Evolutionary conservation across 2,888 invertebrate genomes (phyloP).

Genomic region (Scaptomyza reducta): DNA sequence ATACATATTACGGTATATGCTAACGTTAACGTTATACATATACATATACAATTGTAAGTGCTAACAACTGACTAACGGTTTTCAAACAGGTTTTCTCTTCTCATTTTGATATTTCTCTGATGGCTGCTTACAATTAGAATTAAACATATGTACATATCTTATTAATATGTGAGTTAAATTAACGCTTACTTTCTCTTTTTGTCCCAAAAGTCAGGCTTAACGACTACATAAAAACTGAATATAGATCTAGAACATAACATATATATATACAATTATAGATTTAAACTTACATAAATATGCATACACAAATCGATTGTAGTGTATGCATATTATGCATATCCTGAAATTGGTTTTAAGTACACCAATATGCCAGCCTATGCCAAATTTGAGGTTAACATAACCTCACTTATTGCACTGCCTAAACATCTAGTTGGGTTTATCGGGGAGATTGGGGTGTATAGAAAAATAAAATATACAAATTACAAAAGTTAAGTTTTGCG

Average conservation of each 20-base stretch:
- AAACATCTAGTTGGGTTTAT: not conserved
- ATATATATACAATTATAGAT: slow-evolving; percentile 7
- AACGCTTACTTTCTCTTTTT: slow-evolving; percentile 53
- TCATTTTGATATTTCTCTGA: not conserved
- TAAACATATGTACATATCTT: not conserved
- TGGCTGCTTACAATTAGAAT: slow-evolving; percentile 30
- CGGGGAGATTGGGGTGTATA: not conserved
- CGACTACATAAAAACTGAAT: slow-evolving; percentile 68
- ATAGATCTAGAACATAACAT: slow-evolving; percentile 63
- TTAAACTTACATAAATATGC: slow-evolving; percentile 17
- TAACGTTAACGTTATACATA: slow-evolving; percentile 8
- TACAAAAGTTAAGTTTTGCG: not conserved
- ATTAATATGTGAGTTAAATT: slow-evolving; percentile 34
- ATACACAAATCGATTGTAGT: not conserved
- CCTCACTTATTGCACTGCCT: slow-evolving; percentile 61
- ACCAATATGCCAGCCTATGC: slow-evolving; percentile 27
- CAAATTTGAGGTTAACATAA: slow-evolving; percentile 66
- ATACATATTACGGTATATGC: slow-evolving; percentile 16
- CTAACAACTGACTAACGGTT: slow-evolving; percentile 56
- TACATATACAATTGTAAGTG: not conserved
- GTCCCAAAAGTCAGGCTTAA: slow-evolving; percentile 52
- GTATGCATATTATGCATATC: slow-evolving; percentile 22
- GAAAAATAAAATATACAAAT: not conserved
- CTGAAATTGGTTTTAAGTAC: slow-evolving; percentile 40
- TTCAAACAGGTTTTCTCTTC: slow-evolving; percentile 14